phyloP scores from a whole-genome alignment of 2,113 vertebrate species.

The Alectura lathami region DNA sequence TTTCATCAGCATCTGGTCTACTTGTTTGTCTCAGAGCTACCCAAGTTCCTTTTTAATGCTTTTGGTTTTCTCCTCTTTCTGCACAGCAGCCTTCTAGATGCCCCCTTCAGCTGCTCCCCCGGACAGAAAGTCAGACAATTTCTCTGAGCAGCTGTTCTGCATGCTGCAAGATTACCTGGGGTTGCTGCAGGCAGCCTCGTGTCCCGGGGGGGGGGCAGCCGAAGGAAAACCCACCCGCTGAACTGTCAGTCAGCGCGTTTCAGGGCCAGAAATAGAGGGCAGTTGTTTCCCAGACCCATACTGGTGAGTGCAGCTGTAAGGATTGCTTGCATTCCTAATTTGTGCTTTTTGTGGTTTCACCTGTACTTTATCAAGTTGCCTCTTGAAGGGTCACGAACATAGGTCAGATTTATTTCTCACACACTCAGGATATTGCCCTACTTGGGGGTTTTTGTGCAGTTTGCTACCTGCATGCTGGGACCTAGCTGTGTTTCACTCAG shows the following conservation, averaged over 20 bases:
- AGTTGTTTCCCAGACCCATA: background rate
- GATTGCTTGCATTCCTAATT: background rate
- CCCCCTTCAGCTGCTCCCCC: background rate
- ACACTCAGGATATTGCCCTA: rapidly evolving
- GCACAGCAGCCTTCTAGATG: background rate
- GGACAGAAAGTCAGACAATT: background rate
- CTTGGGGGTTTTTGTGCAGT: background rate
- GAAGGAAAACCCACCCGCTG: background rate
- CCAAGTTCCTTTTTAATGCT: background rate
- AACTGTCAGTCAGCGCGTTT: background rate
- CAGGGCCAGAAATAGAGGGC: background rate
- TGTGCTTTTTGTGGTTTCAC: background rate
- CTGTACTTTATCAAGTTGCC: rapidly evolving
- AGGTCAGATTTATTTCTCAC: background rate
- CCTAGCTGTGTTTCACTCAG: rapidly evolving
- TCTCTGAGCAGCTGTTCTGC: background rate
- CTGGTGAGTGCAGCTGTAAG: background rate
- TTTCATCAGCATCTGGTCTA: background rate
- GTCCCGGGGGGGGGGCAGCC: too few relatives aligned
- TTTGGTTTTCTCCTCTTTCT: background rate
- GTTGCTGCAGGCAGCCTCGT: background rate
- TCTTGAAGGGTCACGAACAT: background rate
- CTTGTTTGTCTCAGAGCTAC: background rate
- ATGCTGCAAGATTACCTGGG: background rate
- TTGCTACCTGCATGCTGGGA: rapidly evolving